A percentile compares a stretch with the other conserved stretches of the same genome.
Evolutionary conservation across 2,113 vertebrate species (phyloP).

Genomic region (Saimiri boliviensis): DNA sequence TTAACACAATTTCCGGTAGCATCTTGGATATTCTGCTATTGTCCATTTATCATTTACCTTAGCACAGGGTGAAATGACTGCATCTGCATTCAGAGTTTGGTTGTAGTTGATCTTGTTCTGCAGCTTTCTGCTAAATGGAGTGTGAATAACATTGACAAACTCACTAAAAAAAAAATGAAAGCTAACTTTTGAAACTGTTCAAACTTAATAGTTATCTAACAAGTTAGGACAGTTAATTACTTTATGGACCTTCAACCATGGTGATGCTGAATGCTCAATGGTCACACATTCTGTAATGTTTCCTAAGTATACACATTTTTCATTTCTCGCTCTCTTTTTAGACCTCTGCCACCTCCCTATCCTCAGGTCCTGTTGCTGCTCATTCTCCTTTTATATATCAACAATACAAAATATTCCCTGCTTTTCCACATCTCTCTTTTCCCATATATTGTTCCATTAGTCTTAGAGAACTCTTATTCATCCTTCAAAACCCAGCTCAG

Average conservation of each 20-base stretch:
- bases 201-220: not conserved
- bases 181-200: not conserved
- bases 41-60: not conserved
- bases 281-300: not conserved
- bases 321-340: constrained; percentile 15
- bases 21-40: not conserved
- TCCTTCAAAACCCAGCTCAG: not conserved
- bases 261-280: not conserved
- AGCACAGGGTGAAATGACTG: not conserved
- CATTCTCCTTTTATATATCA: not conserved
- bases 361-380: not conserved
- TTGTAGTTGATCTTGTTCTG: not conserved
- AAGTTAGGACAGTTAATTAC: not conserved
- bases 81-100: not conserved
- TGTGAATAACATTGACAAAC: not conserved
- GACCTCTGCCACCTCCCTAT: not conserved
- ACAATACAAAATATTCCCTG: not conserved
- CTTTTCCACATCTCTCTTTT: not conserved
- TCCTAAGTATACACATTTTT: not conserved
- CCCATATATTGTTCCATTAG: not conserved
- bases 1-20: not conserved
- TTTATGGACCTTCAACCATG: not conserved
- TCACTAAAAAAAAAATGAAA: constrained; percentile 23
- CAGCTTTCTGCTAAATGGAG: not conserved
- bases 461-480: constrained; percentile 45